Evolutionary conservation across 1,140 invertebrate genomes (phyloP).

Genomic region (Scaptomyza pallida): DNA sequence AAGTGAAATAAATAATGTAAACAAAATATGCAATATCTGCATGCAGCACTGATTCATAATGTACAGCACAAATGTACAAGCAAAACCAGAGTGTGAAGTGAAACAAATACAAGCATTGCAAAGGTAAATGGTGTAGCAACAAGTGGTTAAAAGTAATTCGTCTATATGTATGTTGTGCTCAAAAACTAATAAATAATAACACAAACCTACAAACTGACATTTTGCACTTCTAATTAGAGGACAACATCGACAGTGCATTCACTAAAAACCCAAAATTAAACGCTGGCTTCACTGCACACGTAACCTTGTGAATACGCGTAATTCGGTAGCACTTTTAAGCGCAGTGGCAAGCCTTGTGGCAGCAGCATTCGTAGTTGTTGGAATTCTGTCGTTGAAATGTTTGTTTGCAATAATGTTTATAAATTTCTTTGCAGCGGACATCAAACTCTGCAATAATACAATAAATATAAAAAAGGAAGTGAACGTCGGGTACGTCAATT

Average conservation of each 20-base stretch:
- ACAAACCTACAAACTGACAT: not conserved
- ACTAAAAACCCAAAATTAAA: conserved; percentile 7
- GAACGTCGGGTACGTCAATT: conserved; percentile 68
- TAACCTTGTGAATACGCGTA: conserved; percentile 83
- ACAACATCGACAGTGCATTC: no score
- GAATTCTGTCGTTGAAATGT: conserved; percentile 20
- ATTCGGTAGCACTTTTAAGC: conserved; percentile 70
- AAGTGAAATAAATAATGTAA: conserved; percentile 56
- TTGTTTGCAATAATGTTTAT: conserved; percentile 8
- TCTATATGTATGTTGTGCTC: no score
- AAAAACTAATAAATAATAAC: conserved; percentile 15
- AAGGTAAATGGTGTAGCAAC: conserved; percentile 59
- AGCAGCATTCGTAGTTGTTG: conserved; percentile 28
- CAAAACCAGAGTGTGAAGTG: conserved; percentile 43
- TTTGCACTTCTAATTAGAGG: no score
- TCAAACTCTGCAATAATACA: conserved; percentile 4
- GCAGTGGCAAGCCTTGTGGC: conserved; percentile 35
- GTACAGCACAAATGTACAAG: conserved; percentile 37
- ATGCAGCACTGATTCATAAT: conserved; percentile 34
- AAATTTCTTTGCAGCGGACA: conserved; percentile 30
- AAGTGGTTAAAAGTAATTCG: conserved; percentile 52
- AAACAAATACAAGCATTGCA: conserved; percentile 67
- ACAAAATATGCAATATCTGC: conserved; percentile 48
- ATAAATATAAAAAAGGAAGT: conserved; percentile 19
- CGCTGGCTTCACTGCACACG: conserved; percentile 63